A percentile compares a stretch with the other conserved stretches of the same genome.
Evolutionary conservation across 1,140 invertebrate species (phyloP).

Genomic region (Drosophila subobscura): DNA sequence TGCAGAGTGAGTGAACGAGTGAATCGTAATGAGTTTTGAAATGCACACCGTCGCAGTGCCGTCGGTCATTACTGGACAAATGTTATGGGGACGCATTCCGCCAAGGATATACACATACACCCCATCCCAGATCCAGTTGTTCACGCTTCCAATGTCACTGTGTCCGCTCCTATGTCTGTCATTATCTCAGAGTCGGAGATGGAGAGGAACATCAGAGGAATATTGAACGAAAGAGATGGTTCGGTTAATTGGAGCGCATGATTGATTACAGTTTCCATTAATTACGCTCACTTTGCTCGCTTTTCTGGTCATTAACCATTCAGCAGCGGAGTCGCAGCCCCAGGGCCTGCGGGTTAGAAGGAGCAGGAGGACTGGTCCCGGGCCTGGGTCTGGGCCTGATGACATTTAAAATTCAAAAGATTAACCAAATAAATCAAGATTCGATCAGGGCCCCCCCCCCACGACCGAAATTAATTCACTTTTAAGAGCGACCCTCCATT

Average conservation of each 20-base stretch:
- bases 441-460: slow-evolving; percentile 12
- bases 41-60: slow-evolving; percentile 48
- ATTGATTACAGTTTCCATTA: slow-evolving; percentile 77
- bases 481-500: slow-evolving; percentile 23
- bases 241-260: slow-evolving; percentile 76
- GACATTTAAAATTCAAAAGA: slow-evolving; percentile 47
- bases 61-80: slow-evolving; percentile 33
- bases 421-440: slow-evolving; percentile 42
- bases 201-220: slow-evolving; percentile 3
- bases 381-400: neutral
- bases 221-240: slow-evolving; percentile 18
- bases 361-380: neutral
- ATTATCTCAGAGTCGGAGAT: slow-evolving; percentile 6
- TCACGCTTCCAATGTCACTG: neutral
- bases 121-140: too few relatives aligned
- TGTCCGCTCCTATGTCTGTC: neutral
- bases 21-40: slow-evolving; percentile 66
- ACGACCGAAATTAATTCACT: slow-evolving; percentile 11
- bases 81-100: neutral
- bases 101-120: too few relatives aligned
- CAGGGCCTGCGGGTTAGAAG: neutral
- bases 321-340: slow-evolving; percentile 8
- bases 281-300: slow-evolving; percentile 62
- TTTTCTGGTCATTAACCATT: slow-evolving; percentile 75
- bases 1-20: slow-evolving; percentile 13